A percentile compares a stretch with the other conserved stretches of the same genome.
These are phyloP conservation scores for Condylura cristata DNA, from an alignment of 2,113 vertebrate genomes.

Conservation along the genomic window DNA sequence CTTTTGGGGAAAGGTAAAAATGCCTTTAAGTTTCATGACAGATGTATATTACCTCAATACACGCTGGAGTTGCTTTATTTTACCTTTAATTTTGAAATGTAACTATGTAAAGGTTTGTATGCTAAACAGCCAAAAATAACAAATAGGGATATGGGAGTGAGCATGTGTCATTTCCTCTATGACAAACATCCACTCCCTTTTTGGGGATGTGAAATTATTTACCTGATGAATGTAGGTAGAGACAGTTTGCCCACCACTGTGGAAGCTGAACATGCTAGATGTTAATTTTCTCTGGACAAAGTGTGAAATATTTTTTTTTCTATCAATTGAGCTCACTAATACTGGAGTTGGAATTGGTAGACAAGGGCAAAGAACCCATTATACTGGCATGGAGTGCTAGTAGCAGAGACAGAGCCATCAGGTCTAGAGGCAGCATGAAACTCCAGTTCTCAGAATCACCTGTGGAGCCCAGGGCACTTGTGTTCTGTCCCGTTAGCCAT, in stretches of 20 bases:
- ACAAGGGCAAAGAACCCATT: not conserved
- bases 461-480: rapidly evolving
- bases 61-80: not conserved
- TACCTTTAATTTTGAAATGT: not conserved
- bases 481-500: not conserved
- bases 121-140: not conserved
- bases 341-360: not conserved
- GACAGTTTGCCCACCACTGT: not conserved
- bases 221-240: not conserved
- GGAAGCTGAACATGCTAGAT: not conserved
- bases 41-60: too few relatives aligned
- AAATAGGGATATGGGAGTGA: not conserved
- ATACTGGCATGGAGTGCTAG: not conserved
- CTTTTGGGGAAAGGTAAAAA: not conserved
- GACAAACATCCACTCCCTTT: not conserved
- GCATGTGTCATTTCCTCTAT: not conserved
- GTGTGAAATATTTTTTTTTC: not conserved
- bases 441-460: not conserved
- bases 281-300: not conserved
- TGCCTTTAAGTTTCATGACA: not conserved
- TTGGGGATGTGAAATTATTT: not conserved
- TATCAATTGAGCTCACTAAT: not conserved
- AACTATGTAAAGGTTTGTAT: not conserved
- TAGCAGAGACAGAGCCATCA: not conserved
- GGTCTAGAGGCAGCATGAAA: not conserved